These are phyloP conservation scores for Bombus confusus DNA, from an alignment of 1,140 invertebrate genomes.

Conservation along the genomic window DNA sequence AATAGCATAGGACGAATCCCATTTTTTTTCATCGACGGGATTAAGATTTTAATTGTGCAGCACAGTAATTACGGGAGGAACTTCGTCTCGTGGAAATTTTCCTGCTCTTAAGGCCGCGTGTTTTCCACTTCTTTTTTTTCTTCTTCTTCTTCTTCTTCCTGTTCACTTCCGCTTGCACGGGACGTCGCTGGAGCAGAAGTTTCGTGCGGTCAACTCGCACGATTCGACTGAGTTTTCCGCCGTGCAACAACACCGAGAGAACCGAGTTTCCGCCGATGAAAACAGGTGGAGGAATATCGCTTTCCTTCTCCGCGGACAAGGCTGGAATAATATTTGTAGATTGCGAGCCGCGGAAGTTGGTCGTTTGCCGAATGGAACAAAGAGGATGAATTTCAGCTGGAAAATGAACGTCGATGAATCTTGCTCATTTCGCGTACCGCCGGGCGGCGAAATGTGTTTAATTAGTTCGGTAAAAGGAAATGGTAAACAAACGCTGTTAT, in stretches of 20 bases:
- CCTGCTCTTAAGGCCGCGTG: neutral
- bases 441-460: neutral
- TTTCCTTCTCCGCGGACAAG: constrained; percentile 6
- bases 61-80: constrained; percentile 57
- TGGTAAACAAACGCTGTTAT: neutral
- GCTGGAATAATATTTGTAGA: constrained; percentile 64
- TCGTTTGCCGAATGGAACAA: constrained; percentile 1
- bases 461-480: neutral
- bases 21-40: constrained; percentile 56
- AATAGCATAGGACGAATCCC: too few species aligned
- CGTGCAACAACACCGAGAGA: constrained; percentile 26
- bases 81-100: constrained; percentile 44
- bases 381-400: neutral
- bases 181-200: constrained; percentile 39
- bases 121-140: too few species aligned
- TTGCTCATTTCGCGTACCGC: neutral
- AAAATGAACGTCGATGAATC: constrained; percentile 20
- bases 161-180: neutral
- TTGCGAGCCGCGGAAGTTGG: constrained; percentile 50
- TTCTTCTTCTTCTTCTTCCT: neutral
- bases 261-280: constrained; percentile 26
- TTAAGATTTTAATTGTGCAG: constrained; percentile 74
- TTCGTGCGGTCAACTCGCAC: constrained; percentile 45
- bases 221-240: constrained; percentile 48
- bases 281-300: constrained; percentile 33